phyloP scores from a whole-genome alignment of 2,797 vertebrate species.

The Myripristis murdjan region DNA sequence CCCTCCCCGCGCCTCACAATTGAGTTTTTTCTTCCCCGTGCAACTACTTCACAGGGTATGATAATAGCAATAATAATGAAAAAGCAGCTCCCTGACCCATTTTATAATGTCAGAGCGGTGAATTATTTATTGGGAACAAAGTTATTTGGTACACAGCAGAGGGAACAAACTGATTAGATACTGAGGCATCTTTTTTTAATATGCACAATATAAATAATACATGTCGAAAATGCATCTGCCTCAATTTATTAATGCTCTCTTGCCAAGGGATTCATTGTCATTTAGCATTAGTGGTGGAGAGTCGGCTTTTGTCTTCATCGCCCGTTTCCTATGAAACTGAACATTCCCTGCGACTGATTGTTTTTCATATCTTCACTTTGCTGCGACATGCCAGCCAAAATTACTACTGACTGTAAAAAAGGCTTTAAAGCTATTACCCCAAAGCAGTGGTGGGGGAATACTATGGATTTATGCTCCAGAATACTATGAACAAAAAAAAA shows the following conservation, averaged over 20 bases:
- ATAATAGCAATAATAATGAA: conserved; percentile 83
- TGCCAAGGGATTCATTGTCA: conserved; percentile 77
- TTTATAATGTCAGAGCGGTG: conserved; percentile 84
- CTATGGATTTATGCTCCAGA: conserved; percentile 70
- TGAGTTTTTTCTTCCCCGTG: conserved; percentile 56
- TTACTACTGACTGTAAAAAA: conserved; percentile 64
- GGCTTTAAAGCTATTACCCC: conserved; percentile 71
- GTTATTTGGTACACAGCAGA: conserved; percentile 87
- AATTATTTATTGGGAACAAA: conserved; percentile 87
- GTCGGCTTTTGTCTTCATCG: conserved; percentile 73
- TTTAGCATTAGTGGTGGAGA: conserved; percentile 73
- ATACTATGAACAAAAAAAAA: conserved; percentile 54
- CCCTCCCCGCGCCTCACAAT: conserved; percentile 34
- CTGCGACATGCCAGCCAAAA: conserved; percentile 66
- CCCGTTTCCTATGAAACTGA: conserved; percentile 67
- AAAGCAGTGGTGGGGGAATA: conserved; percentile 65
- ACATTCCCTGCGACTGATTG: conserved; percentile 63
- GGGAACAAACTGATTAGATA: conserved; percentile 82
- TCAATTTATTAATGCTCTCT: conserved; percentile 83
- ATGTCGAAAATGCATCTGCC: conserved; percentile 83
- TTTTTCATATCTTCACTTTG: conserved; percentile 74
- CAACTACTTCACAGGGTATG: conserved; percentile 68
- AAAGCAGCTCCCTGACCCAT: conserved; percentile 83
- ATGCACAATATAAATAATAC: conserved; percentile 85
- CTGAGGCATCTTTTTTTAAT: conserved; percentile 84